Conservation (phyloP, 2,113 vertebrate species). For the Heterotis niloticus region DNA sequence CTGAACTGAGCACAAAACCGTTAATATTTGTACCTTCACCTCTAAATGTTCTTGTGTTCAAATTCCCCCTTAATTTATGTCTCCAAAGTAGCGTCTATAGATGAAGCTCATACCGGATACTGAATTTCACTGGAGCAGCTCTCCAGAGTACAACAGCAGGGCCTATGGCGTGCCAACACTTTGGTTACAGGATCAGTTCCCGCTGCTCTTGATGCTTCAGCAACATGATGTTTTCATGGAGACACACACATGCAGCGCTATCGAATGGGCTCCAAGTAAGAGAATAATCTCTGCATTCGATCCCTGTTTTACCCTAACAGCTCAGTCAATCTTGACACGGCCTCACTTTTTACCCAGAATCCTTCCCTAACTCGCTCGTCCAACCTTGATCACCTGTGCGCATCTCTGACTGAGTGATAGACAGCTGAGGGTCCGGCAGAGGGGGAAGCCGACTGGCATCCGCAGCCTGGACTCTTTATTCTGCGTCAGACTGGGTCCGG, state of each 20-base stretch:
- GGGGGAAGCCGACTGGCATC: not conserved
- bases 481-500: constrained; percentile 41
- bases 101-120: too few species aligned
- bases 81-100: too few species aligned
- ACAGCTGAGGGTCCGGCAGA: not conserved
- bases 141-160: too few species aligned
- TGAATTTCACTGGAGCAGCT: too few species aligned
- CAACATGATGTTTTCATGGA: not conserved
- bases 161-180: too few species aligned
- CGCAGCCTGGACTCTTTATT: constrained; percentile 36
- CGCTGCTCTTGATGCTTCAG: too few species aligned
- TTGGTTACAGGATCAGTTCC: too few species aligned
- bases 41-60: too few species aligned
- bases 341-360: not conserved
- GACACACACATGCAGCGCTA: not conserved
- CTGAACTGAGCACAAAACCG: too few species aligned
- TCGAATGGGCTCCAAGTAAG: not conserved
- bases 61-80: too few species aligned
- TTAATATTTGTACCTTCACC: too few species aligned
- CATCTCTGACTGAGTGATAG: not conserved
- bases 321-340: not conserved
- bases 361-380: not conserved
- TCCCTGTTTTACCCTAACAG: not conserved
- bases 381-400: not conserved
- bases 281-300: not conserved